Evolutionary conservation across 1,140 invertebrate species (phyloP).

Genomic region (Nasonia longicornis): DNA sequence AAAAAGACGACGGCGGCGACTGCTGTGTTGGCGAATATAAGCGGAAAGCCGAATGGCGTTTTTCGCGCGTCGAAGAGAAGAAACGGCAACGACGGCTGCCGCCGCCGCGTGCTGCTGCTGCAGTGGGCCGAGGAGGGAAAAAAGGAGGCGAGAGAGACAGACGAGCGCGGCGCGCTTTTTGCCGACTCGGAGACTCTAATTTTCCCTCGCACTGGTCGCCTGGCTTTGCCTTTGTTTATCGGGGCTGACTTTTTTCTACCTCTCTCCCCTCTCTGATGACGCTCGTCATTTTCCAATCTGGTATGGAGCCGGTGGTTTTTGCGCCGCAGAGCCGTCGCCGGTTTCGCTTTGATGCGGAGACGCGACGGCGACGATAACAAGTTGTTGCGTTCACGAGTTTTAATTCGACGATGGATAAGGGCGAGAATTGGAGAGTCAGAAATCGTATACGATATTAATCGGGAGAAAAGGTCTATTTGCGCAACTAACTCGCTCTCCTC

Average conservation of each 20-base stretch:
- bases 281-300: constrained; percentile 29
- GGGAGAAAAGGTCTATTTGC: too few relatives aligned
- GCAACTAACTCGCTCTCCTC: too few relatives aligned
- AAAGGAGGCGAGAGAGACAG: background rate
- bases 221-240: constrained; percentile 14
- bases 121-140: background rate
- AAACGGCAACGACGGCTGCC: background rate
- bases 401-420: background rate
- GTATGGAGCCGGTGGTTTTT: background rate
- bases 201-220: background rate
- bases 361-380: background rate
- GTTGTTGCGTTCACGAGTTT: background rate
- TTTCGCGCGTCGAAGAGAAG: constrained; percentile 38
- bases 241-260: background rate
- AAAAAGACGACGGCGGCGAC: background rate
- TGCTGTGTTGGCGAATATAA: background rate
- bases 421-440: too few relatives aligned
- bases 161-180: background rate
- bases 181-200: constrained; percentile 29
- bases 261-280: background rate
- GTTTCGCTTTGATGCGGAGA: background rate
- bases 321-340: background rate
- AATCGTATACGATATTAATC: too few relatives aligned
- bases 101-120: background rate
- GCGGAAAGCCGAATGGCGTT: constrained; percentile 35